Base-by-base conservation (phyloP, 2,797 vertebrate species). In the Gambusia yucatana region DNA sequence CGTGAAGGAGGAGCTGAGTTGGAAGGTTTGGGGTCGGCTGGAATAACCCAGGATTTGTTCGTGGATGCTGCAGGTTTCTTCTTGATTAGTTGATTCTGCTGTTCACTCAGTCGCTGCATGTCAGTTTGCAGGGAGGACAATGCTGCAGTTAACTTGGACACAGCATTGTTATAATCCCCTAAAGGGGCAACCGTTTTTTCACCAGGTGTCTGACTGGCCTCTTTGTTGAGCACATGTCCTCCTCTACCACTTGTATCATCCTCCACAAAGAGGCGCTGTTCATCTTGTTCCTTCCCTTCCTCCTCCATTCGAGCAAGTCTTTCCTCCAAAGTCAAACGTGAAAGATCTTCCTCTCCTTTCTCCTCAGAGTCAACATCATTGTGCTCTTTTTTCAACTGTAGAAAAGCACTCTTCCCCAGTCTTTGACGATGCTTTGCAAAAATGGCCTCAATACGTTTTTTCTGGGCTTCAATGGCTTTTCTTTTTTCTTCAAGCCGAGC, bases 401-500 rank as follows among this genome's bases (percentile, higher is more conserved):
- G 86, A 88, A 98, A 98, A 57, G 97, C 98, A 8, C 94, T 97
- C 91, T 98, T 98, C 44, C 97, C 98, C 43, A 98, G 92, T 25
- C 96, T 95, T 88, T 98, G 97, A 22, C 97, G 94, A 84, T 98
- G 97, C 87, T 98, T 98, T 73, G 97, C 96, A 78, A 98, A 98
- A 88, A 98, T 98, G 72, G 96, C 97, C 86, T 98, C 98, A 0
- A 98, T 98, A 52, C 97, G 96, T 77, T 97, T 97, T 91, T 98
- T 98, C 91, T 98, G 98, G 0, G 98, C 97, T 89, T 98, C 97
- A 0, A 98, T 98, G 69, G 98, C 97, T 69, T 94, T 95, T 5
- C 98, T 95, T 67, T 98, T 98, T 87, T 98, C 98, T 87, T 97
- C 97, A 28, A 98, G 95, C 6, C 97, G 95, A 8, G 88, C 96